Evolutionary conservation across 1,140 invertebrate species (phyloP), one percentile per base, ranked within the genome.

Genomic region (Calliopsis andreniformis): DNA sequence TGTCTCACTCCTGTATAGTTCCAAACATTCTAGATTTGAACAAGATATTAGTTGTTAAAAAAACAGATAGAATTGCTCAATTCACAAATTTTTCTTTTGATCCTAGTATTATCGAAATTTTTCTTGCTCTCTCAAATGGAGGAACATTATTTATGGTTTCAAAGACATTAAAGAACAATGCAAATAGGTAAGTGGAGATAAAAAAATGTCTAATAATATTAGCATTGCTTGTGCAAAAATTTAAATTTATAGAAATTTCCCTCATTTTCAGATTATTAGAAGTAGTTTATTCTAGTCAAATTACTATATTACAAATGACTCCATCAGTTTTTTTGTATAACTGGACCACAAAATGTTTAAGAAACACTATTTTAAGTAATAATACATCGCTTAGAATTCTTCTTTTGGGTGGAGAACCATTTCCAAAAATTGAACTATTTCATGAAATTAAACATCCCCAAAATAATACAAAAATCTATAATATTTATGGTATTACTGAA

Each of bases 401-500:
- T 75, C 91, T 94, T 62, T 90, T 96, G 14, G 95, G 95, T 47
- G 95, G 95, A 53, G 95, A 95, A 91, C 90, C 90, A 32, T 93
- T 95, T 76, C 93, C 93, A 70, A 91, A 91, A 69, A 69, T 90
- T 3, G 87, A 91, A 56, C 87, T 91, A 68, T 70, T 94, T 35
- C 87, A 79, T 43, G 89, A 91, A 63, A 92, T 93, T 72, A 94
- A 92, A 88, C 82, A 92, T 84, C 45, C 78, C 28, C 78, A 89
- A 3, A 95, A 93, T 88, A 88, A 85, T 72, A 95, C 94, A n/a
- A 92, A 86, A 86, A 90, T 97, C 64, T 96, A 93, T 89, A 97
- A 96, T 89, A 89, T 97, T 62, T 97, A 97, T 93, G 96, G 97
- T 64, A 94, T 96, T 23, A 97, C 96, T 43, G 96, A 97, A 92